phyloP scores from a whole-genome alignment of 2,113 vertebrate species.

The Podarcis cretensis region DNA sequence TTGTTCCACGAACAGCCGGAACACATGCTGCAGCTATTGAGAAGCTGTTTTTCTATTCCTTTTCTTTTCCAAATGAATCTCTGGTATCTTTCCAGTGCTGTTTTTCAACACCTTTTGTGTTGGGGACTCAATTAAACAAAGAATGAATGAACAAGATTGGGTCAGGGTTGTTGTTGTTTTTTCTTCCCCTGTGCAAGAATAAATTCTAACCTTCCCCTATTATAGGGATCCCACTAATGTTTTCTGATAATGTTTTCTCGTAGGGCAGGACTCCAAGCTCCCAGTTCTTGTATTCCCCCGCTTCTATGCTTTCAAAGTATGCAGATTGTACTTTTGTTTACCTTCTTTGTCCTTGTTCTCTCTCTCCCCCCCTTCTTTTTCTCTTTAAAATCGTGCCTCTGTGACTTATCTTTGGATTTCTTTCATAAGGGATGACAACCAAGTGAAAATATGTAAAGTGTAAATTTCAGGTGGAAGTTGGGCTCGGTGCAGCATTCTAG shows the following conservation, averaged over 20 bases:
- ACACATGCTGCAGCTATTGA: constrained; percentile 62
- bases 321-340: not conserved
- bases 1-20: constrained; percentile 51
- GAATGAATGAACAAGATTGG: constrained; percentile 52
- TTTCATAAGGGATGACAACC: not conserved
- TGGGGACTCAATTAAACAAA: constrained; percentile 65
- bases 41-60: constrained; percentile 43
- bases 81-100: constrained; percentile 62
- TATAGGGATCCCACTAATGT: constrained; percentile 16
- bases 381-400: not conserved
- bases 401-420: not conserved
- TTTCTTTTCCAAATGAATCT: constrained; percentile 49
- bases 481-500: not conserved
- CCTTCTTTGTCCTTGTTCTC: not conserved
- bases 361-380: not conserved
- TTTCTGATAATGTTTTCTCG: constrained; percentile 5
- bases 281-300: not conserved
- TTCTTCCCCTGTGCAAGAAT: constrained; percentile 31
- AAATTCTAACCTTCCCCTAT: not conserved
- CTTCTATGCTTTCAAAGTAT: not conserved
- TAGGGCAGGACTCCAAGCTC: constrained; percentile 3
- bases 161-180: not conserved
- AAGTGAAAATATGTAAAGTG: constrained; percentile 6
- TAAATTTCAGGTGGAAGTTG: not conserved
- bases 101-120: constrained; percentile 64